Conservation (phyloP, 1,140 invertebrate genomes). For the Drosophila bocqueti region DNA sequence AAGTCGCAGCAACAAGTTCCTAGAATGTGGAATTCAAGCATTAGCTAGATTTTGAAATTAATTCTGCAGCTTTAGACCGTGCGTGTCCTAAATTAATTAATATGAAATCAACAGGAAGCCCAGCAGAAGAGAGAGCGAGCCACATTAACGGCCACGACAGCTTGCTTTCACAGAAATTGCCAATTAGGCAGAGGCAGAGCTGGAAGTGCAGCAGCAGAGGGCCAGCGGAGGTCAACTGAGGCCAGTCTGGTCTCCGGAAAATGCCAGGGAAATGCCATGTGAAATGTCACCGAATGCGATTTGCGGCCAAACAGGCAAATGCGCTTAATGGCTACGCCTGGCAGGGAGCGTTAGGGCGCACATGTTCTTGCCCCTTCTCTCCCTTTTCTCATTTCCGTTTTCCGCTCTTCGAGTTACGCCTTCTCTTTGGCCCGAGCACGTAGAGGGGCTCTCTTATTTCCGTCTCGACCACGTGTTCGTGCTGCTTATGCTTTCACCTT, state of each 20-base stretch:
- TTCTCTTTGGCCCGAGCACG: conserved; percentile 24
- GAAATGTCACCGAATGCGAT: conserved; percentile 36
- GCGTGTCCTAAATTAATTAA: conserved; percentile 72
- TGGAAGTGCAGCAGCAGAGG: conserved; percentile 36
- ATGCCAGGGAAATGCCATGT: conserved; percentile 21
- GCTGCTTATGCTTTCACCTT: conserved; percentile 63
- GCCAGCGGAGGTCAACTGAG: conserved; percentile 43
- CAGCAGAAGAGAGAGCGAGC: neutral
- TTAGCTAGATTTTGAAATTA: conserved; percentile 54
- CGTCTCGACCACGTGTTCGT: conserved; percentile 61
- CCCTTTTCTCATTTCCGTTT: conserved; percentile 7
- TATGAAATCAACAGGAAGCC: conserved; percentile 34
- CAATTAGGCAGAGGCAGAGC: conserved; percentile 39
- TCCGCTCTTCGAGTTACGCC: neutral
- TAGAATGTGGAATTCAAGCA: conserved; percentile 5
- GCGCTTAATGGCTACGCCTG: conserved; percentile 19
- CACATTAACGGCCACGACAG: conserved; percentile 17
- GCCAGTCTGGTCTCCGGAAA: conserved; percentile 13
- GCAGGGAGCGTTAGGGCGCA: conserved; percentile 7
- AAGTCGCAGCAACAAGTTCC: conserved; percentile 55
- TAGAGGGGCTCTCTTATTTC: conserved; percentile 21
- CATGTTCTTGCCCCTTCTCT: conserved; percentile 22
- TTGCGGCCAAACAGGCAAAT: conserved; percentile 25
- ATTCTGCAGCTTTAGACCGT: conserved; percentile 24
- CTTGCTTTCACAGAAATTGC: conserved; percentile 43